Conservation (phyloP, 2,113 vertebrate genomes). For the zebrafish (Danio rerio) region DNA sequence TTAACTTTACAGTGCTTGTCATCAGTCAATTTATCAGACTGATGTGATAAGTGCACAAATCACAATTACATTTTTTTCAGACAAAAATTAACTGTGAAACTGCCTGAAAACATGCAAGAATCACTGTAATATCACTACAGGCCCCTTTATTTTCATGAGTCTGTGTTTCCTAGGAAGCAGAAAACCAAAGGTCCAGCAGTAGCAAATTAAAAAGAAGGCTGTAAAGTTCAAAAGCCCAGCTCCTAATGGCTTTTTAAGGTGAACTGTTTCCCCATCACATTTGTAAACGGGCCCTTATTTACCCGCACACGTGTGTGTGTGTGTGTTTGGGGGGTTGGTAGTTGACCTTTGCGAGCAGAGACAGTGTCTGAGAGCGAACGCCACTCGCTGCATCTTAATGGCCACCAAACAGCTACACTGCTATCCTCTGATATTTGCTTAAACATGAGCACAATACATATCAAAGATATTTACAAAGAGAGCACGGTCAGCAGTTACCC, state of each 20-base stretch:
- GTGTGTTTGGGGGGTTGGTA: constrained; percentile 49
- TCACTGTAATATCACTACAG: too few relatives aligned
- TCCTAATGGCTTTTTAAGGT: constrained; percentile 81
- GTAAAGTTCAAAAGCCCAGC: constrained; percentile 72
- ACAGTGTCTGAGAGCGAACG: constrained; percentile 77
- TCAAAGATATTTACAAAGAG: constrained; percentile 73
- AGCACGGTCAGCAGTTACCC: constrained; percentile 60
- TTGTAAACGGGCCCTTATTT: constrained; percentile 82
- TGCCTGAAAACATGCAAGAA: too few relatives aligned
- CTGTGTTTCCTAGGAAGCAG: too few relatives aligned
- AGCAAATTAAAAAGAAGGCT: constrained; percentile 64
- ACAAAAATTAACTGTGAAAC: too few relatives aligned
- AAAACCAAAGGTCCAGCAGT: constrained; percentile 10
- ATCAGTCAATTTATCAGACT: too few relatives aligned
- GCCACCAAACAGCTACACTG: constrained; percentile 75
- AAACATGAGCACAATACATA: constrained; percentile 73
- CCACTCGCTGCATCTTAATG: constrained; percentile 80
- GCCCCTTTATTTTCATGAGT: too few relatives aligned
- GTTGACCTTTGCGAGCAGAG: constrained; percentile 81
- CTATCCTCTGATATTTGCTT: constrained; percentile 82
- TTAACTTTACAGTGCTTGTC: too few relatives aligned
- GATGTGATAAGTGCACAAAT: too few relatives aligned
- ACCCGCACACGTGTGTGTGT: constrained; percentile 62
- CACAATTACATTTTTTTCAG: too few relatives aligned
- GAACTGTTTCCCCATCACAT: constrained; percentile 75